Evolutionary conservation across 2,113 vertebrate species (phyloP).

Genomic region (Istiophorus platypterus): DNA sequence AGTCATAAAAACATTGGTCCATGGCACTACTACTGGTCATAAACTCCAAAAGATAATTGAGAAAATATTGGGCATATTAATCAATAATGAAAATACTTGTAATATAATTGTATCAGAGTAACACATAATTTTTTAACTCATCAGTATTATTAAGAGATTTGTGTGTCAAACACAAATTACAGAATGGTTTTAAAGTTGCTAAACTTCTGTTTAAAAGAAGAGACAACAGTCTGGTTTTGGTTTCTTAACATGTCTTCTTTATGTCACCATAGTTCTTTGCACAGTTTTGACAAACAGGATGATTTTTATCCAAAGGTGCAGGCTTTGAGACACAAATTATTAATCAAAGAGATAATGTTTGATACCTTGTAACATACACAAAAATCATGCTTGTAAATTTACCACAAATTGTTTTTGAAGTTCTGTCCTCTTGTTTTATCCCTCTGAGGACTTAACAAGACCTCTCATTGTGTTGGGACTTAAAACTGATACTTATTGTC

Average conservation of each 20-base stretch:
- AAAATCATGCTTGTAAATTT: background rate
- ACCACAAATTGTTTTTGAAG: no score
- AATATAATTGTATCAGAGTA: no score
- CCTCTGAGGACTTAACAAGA: constrained; percentile 26
- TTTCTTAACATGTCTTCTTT: background rate
- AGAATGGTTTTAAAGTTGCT: no score
- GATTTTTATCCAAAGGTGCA: background rate
- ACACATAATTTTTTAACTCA: no score
- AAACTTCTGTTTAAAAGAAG: background rate
- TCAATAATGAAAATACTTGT: background rate
- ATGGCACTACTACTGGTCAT: no score
- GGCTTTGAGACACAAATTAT: background rate
- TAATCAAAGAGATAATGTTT: background rate
- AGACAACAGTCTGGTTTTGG: no score
- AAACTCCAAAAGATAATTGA: background rate
- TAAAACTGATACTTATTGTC: constrained; percentile 16
- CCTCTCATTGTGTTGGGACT: constrained; percentile 38
- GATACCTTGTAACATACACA: background rate
- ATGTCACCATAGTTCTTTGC: background rate
- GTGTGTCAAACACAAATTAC: no score
- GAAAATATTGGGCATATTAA: background rate
- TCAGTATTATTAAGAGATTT: background rate
- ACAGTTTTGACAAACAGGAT: background rate
- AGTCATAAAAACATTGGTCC: no score
- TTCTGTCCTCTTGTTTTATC: constrained; percentile 13